A percentile compares a stretch with the other conserved stretches of the same genome.
These are phyloP conservation scores for Sphaerophoria taeniata DNA, from an alignment of 2,888 invertebrate genomes.

Conservation along the genomic window DNA sequence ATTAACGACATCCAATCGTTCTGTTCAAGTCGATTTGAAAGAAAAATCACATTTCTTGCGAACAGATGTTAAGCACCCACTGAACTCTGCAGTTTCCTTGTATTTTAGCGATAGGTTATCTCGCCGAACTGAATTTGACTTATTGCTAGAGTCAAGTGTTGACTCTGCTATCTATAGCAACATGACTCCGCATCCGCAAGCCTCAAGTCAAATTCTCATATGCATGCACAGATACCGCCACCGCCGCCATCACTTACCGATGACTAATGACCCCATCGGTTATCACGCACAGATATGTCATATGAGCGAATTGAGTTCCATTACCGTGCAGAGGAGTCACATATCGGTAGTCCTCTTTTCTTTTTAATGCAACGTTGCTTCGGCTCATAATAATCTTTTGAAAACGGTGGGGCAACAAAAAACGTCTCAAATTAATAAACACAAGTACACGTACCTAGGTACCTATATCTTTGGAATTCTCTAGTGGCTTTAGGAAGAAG, in stretches of 20 bases:
- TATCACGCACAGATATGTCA: conserved; percentile 65
- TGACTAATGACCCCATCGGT: conserved; percentile 71
- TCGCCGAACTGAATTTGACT: conserved; percentile 62
- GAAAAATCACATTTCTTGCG: conserved; percentile 56
- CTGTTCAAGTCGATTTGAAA: conserved; percentile 25
- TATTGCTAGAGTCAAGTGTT: conserved; percentile 70
- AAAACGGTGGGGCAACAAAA: conserved; percentile 36
- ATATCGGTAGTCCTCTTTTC: not conserved
- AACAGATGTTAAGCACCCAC: conserved; percentile 68
- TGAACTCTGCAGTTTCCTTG: conserved; percentile 57
- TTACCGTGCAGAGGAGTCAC: conserved; percentile 42
- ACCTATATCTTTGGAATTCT: conserved; percentile 31
- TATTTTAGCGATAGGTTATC: conserved; percentile 59
- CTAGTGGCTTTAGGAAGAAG: conserved; percentile 47
- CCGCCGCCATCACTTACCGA: conserved; percentile 43
- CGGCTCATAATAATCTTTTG: conserved; percentile 28
- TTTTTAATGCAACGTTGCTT: not conserved
- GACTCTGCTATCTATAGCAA: conserved; percentile 55
- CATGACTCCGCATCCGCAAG: conserved; percentile 21
- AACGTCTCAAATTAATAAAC: conserved; percentile 61
- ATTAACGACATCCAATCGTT: conserved; percentile 60
- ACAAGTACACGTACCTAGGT: conserved; percentile 66
- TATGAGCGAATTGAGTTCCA: conserved; percentile 58
- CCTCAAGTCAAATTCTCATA: not conserved
- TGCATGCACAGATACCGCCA: not conserved